Evolutionary conservation across 1,140 invertebrate genomes (phyloP).

Genomic region (Daktulosphaira vitifoliae): DNA sequence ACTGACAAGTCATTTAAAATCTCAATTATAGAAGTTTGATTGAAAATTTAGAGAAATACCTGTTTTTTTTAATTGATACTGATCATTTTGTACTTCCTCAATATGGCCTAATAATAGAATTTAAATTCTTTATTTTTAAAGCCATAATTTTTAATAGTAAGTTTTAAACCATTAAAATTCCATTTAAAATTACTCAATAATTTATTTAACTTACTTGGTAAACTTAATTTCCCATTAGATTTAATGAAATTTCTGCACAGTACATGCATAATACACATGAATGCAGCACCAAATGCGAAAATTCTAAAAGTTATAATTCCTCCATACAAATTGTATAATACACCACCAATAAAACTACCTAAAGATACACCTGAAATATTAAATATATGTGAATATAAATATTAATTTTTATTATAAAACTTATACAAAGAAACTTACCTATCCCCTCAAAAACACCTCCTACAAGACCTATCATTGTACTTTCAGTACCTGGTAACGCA

Average conservation of each 20-base stretch:
- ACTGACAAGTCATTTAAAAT: too few relatives aligned
- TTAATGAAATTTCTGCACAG: conserved; percentile 48
- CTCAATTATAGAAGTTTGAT: too few relatives aligned
- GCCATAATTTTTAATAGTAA: too few relatives aligned
- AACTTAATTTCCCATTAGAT: conserved; percentile 42
- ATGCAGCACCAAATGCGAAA: conserved; percentile 58
- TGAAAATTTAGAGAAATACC: too few relatives aligned
- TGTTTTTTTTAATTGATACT: neutral
- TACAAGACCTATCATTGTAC: conserved; percentile 74
- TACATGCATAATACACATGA: conserved; percentile 55
- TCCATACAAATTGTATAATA: conserved; percentile 52
- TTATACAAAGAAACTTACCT: conserved; percentile 46
- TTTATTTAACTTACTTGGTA: conserved; percentile 41
- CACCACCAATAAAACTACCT: conserved; percentile 65
- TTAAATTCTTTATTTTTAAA: too few relatives aligned
- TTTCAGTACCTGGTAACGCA: conserved; percentile 73
- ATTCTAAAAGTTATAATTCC: conserved; percentile 58
- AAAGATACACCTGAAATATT: conserved; percentile 53
- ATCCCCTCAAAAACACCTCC: conserved; percentile 79
- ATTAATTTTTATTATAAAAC: neutral
- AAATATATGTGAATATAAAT: conserved; percentile 29
- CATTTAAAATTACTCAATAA: too few relatives aligned
- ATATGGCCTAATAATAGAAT: conserved; percentile 15
- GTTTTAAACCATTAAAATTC: too few relatives aligned
- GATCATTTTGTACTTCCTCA: conserved; percentile 13